Conservation (phyloP, 2,888 invertebrate genomes). For the Lamproptera curius region DNA sequence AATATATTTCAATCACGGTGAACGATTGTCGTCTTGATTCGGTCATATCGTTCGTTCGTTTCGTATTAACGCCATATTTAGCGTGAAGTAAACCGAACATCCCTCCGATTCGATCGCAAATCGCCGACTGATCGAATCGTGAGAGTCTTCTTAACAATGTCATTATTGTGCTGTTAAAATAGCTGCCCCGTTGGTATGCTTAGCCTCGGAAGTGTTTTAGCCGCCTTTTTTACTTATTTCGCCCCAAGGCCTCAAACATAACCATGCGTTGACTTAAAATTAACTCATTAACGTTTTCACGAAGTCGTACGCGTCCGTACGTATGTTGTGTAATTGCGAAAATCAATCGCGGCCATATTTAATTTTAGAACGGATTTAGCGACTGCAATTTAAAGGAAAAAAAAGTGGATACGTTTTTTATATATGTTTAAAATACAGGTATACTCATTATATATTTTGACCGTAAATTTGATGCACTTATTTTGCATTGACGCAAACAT, state of each 20-base stretch:
- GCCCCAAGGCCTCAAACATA: constrained; percentile 1
- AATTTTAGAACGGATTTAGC: no score
- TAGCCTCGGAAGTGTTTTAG: constrained; percentile 14
- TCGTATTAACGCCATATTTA: constrained; percentile 51
- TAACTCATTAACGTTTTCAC: constrained; percentile 17
- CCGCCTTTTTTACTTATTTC: constrained; percentile 2
- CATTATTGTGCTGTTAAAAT: constrained; percentile 32
- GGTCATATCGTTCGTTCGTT: no score
- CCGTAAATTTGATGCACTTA: no score
- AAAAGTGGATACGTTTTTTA: no score
- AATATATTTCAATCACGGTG: no score
- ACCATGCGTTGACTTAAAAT: constrained; percentile 16
- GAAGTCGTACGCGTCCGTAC: neutral
- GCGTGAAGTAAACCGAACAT: constrained; percentile 28
- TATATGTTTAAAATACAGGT: no score
- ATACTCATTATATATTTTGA: no score
- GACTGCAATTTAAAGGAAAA: no score
- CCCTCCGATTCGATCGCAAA: constrained; percentile 27
- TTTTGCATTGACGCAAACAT: no score
- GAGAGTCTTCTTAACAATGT: constrained; percentile 44
- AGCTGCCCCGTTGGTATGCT: constrained; percentile 6
- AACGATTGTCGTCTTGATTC: no score
- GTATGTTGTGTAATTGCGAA: neutral
- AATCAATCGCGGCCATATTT: neutral
- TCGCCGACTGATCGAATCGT: constrained; percentile 38